Evolutionary conservation across 1,140 invertebrate species (phyloP), one percentile per base, ranked within the genome.

Genomic region (Drosophila murphyi): DNA sequence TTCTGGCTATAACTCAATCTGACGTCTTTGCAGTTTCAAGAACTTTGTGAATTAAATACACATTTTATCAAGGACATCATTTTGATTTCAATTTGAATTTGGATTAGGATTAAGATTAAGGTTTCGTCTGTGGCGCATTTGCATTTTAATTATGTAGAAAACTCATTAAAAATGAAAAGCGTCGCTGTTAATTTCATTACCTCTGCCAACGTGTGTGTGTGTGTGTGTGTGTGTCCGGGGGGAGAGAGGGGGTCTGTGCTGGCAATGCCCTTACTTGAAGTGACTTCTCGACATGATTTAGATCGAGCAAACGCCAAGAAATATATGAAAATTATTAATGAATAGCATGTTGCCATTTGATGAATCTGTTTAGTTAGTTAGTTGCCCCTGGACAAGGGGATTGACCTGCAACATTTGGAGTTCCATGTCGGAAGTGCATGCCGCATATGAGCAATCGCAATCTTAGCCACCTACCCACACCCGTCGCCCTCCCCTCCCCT

Each of bases 141-240:
- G 67, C 72, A 74, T 74, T 63, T 74, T 74, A 69, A 74, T 74
- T 74, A 70, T 29, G 65, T 56, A 50, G 20, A 65, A 63, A 70
- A 56, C 72, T 74, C 57, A 74, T 74, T 56, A 74, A 70, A 70
- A 70, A 74, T 74, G 65, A 74, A 74, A 74, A 70, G 57, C 57
- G 4, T 70, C 43, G 43, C 52, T 63, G 72, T 57, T 74, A 74
- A 74, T 70, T 69, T 74, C 52, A 74, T 74, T 70, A 74, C 50
- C 51, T 70, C 69, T 39, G 35, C 12, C 12, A 54, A 61, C 29
- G 28, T 31, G 28, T 52, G 20, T 20, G 20, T 20, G 20, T 20
- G 20, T 20, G 20, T 20, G 20, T 20, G 20, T 20, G 20, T 20
- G 20, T 12, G 12, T 12, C 12, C 12, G 20, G 20, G 20, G 20